Evolutionary conservation across 2,888 invertebrate genomes (phyloP).

Genomic region (Limulus polyphemus): DNA sequence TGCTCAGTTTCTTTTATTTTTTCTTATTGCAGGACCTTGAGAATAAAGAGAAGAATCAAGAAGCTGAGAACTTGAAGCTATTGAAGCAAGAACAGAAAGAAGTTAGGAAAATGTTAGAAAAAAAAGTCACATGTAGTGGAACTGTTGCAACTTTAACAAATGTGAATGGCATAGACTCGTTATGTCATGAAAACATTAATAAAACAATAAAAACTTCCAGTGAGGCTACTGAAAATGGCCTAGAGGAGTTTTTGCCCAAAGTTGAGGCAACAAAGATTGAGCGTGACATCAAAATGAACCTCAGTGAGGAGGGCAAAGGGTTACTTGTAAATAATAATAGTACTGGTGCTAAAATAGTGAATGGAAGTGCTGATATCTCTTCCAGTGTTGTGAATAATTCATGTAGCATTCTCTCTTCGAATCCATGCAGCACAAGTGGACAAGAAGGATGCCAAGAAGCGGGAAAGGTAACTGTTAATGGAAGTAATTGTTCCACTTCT

Average conservation of each 20-base stretch:
- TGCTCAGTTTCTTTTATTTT: no score
- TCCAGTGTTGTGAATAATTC: conserved; percentile 11
- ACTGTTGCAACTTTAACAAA: conserved; percentile 6
- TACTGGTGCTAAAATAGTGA: conserved; percentile 8
- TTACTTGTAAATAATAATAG: conserved; percentile 5
- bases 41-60: no score
- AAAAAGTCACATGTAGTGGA: conserved; percentile 17
- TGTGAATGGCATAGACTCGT: conserved; percentile 15
- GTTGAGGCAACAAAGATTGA: no score
- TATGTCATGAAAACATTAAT: conserved; percentile 18
- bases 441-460: conserved; percentile 4
- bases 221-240: no score
- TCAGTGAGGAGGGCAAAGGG: no score
- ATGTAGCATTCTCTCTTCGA: conserved; percentile 16
- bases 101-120: conserved; percentile 20
- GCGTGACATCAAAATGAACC: no score
- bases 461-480: background rate
- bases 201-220: background rate
- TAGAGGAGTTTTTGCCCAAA: no score
- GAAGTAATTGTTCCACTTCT: conserved; percentile 3
- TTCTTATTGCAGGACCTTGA: no score
- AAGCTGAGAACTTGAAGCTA: no score
- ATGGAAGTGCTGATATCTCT: conserved; percentile 13
- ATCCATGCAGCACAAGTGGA: conserved; percentile 10
- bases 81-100: conserved; percentile 15